Conservation (phyloP, 2,888 invertebrate genomes). For the Blomia tropicalis region DNA sequence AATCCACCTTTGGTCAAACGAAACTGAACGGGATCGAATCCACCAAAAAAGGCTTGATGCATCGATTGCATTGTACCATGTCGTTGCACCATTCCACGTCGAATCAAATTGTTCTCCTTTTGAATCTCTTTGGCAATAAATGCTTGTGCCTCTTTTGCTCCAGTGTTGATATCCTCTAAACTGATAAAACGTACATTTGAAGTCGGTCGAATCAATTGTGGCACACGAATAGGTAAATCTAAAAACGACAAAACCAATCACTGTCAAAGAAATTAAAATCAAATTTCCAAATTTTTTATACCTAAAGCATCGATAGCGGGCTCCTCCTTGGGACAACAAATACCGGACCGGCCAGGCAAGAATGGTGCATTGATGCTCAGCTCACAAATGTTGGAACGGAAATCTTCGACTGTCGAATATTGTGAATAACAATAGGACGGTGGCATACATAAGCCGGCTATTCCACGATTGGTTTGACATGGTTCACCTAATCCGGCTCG, state of each 20-base stretch:
- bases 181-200: slow-evolving; percentile 18
- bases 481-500: slow-evolving; percentile 7
- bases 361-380: neutral
- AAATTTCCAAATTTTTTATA: neutral
- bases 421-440: slow-evolving; percentile 22
- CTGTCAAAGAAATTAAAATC: neutral
- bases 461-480: slow-evolving; percentile 22
- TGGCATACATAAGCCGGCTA: slow-evolving; percentile 21
- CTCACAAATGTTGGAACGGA: slow-evolving; percentile 17
- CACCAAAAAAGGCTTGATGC: slow-evolving; percentile 29
- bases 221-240: slow-evolving; percentile 13
- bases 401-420: slow-evolving; percentile 6
- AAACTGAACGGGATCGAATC: slow-evolving; percentile 23
- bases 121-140: slow-evolving; percentile 15
- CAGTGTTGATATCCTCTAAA: slow-evolving; percentile 22
- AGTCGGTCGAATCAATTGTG: neutral
- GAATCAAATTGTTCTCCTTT: slow-evolving; percentile 16
- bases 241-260: neutral
- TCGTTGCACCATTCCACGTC: slow-evolving; percentile 24
- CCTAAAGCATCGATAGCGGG: neutral
- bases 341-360: neutral
- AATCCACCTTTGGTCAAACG: slow-evolving; percentile 27
- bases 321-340: slow-evolving; percentile 24
- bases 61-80: slow-evolving; percentile 26
- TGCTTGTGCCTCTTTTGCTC: slow-evolving; percentile 32